Evolutionary conservation across 1,140 invertebrate species (phyloP), one percentile per base, ranked within the genome.

Genomic region (Cardiocondyla obscurior): DNA sequence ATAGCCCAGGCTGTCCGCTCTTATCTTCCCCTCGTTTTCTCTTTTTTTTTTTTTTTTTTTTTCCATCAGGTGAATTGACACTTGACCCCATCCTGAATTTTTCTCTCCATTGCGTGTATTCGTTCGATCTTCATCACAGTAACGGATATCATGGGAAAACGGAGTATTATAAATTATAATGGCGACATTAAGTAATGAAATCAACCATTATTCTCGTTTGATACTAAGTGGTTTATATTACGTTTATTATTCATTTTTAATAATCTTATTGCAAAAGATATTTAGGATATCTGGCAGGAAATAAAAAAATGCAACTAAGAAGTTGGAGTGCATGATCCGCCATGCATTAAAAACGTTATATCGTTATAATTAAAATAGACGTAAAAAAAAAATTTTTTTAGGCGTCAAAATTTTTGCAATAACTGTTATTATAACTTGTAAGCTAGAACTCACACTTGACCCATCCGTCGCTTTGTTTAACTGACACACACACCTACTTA

Each of bases 21-120:
- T 25, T 58, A 58, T 42, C 7, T 7, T 49, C 22, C 12, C 33
- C 22, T 42, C 49, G 22, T 39, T 25, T 25, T 60, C n/a, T 67
- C 36, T 58, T 49, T 49, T 64, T 74, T 67, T 53, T 64, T 53
- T n/a, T n/a, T n/a, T n/a, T n/a, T n/a, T 67, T 53, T 64, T 53
- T 53, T 67, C 65, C 19, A 67, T 79, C 62, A 55, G 12, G 12
- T 33, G 16, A 53, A 30, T n/a, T 53, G 74, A 67, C 46, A 53
- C 55, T 49, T 53, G 46, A 67, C 74, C 49, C 30, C n/a, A 39
- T 55, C 57, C 7, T 28, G 33, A 67, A 16, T 79, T 67, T 77
- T 39, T 42, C 16, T 16, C 44, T 79, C 14, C 22, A 16, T 16
- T 42, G 64, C 28, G 6, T 33, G 28, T 19, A 28, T 16, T 8